Percentiles rank a stretch among this genome's conserved stretches.
Evolutionary conservation across 2,888 invertebrate genomes (phyloP).

Genomic region (Parnassius glacialis): DNA sequence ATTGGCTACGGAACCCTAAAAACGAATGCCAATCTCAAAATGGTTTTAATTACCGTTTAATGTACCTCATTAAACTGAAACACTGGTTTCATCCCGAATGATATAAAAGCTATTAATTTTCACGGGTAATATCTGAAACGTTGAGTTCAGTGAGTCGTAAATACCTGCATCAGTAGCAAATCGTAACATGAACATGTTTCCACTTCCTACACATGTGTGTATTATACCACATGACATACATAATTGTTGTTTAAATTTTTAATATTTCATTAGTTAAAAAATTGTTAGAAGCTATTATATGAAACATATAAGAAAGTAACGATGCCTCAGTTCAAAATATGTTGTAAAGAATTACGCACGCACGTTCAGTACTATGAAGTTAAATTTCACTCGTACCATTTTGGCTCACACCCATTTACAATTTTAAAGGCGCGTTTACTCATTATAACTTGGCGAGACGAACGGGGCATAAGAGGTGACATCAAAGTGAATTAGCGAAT

Average conservation of each 20-base stretch:
- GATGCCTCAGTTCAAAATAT: too few species aligned
- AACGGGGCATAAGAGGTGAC: slow-evolving; percentile 51
- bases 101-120: slow-evolving; percentile 19
- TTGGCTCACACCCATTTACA: slow-evolving; percentile 62
- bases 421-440: slow-evolving; percentile 45
- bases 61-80: background rate
- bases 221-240: background rate
- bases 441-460: background rate
- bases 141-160: slow-evolving; percentile 25
- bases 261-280: too few species aligned
- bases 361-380: too few species aligned
- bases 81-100: background rate
- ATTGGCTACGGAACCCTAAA: too few species aligned
- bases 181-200: slow-evolving; percentile 21
- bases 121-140: slow-evolving; percentile 21
- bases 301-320: too few species aligned
- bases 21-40: too few species aligned
- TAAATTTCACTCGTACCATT: slow-evolving; percentile 46
- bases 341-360: too few species aligned
- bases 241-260: too few species aligned
- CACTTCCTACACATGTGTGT: slow-evolving; percentile 20
- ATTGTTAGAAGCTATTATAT: too few species aligned
- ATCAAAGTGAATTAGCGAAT: slow-evolving; percentile 81
- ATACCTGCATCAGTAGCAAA: slow-evolving; percentile 26
- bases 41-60: too few species aligned